Evolutionary conservation across 1,140 invertebrate genomes (phyloP).

Genomic region (Brachionus sp.): DNA sequence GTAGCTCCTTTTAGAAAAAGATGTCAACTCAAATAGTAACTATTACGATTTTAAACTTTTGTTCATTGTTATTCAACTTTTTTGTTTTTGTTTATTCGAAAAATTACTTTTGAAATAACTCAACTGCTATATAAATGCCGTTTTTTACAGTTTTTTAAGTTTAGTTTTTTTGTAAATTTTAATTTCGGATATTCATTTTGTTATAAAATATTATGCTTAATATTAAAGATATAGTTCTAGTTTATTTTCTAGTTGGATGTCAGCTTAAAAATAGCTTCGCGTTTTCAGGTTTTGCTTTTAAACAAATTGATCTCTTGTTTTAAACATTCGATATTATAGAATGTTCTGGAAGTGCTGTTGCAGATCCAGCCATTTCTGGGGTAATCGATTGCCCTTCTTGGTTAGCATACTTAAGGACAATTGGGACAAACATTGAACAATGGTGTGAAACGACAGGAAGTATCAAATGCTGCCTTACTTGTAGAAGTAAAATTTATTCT

Average conservation of each 20-base stretch:
- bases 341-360: not conserved
- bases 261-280: not conserved
- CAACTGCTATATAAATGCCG: not conserved
- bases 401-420: not conserved
- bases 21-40: not conserved
- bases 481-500: conserved; percentile 3
- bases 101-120: not conserved
- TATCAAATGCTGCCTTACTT: conserved; percentile 22
- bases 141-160: not conserved
- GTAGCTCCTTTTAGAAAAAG: not conserved
- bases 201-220: not conserved
- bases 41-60: conserved; percentile 1
- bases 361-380: not conserved
- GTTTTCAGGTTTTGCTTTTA: conserved; percentile 5
- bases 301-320: not conserved
- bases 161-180: not conserved
- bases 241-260: not conserved
- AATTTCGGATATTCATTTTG: not conserved
- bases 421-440: not conserved
- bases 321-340: not conserved
- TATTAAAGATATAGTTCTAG: not conserved
- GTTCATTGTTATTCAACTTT: conserved; percentile 9
- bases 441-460: not conserved
- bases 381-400: conserved; percentile 35
- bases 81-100: not conserved